Evolutionary conservation across 1,140 invertebrate species (phyloP).

Genomic region (Zaprionus africanus): DNA sequence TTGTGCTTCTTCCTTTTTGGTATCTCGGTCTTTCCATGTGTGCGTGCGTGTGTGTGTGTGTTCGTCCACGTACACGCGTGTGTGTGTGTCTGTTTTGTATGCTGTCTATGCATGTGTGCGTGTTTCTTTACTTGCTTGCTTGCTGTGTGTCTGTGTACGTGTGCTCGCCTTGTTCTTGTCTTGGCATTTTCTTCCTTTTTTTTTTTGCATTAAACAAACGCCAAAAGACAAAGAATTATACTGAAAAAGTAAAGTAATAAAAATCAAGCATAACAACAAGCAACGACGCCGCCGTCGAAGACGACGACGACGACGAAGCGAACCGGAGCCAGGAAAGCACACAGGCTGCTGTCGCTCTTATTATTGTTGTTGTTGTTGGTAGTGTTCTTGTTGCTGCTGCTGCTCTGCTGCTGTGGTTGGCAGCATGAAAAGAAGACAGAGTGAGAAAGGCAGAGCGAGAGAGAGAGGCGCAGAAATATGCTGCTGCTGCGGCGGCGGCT

Average conservation of each 20-base stretch:
- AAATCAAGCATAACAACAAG: slow-evolving; percentile 61
- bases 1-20: slow-evolving; percentile 55
- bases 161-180: slow-evolving; percentile 42
- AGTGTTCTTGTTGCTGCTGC: slow-evolving; percentile 22
- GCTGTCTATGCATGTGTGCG: slow-evolving; percentile 17
- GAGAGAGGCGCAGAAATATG: slow-evolving; percentile 39
- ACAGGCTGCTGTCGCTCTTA: slow-evolving; percentile 27
- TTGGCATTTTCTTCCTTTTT: slow-evolving; percentile 39
- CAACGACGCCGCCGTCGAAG: slow-evolving; percentile 19
- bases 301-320: slow-evolving; percentile 32
- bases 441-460: background rate
- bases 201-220: slow-evolving; percentile 68
- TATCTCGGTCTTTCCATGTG: slow-evolving; percentile 31
- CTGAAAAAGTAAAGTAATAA: slow-evolving; percentile 72
- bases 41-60: slow-evolving; percentile 24
- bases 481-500: slow-evolving; percentile 26
- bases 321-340: slow-evolving; percentile 52
- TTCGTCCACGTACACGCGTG: background rate
- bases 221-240: slow-evolving; percentile 74
- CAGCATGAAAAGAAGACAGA: background rate
- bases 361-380: slow-evolving; percentile 7
- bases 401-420: slow-evolving; percentile 23
- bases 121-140: slow-evolving; percentile 13
- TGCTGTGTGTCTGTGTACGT: slow-evolving; percentile 27
- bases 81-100: slow-evolving; percentile 13